Conservation (phyloP, 2,888 invertebrate genomes). For the Morpho achilles region DNA sequence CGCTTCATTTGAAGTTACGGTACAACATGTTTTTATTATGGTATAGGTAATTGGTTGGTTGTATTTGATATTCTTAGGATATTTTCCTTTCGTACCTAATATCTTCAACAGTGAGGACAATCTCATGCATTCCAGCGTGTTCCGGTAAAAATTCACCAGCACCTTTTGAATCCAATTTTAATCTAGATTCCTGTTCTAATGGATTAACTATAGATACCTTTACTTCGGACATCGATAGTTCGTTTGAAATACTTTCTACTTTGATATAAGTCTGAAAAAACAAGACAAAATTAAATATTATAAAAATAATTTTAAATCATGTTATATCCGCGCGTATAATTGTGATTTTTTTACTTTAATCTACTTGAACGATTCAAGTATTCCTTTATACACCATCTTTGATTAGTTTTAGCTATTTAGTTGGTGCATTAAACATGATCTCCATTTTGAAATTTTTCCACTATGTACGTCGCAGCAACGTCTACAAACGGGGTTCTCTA, state of each 20-base stretch:
- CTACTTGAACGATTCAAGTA: too few relatives aligned
- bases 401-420: too few relatives aligned
- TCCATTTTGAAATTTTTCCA: too few relatives aligned
- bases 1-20: neutral
- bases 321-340: too few relatives aligned
- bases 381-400: too few relatives aligned
- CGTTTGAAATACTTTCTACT: slow-evolving; percentile 84
- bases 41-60: too few relatives aligned
- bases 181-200: slow-evolving; percentile 81
- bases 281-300: neutral
- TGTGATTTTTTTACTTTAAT: too few relatives aligned
- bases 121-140: slow-evolving; percentile 95
- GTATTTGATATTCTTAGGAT: too few relatives aligned
- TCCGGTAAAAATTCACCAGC: slow-evolving; percentile 92
- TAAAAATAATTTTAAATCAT: neutral
- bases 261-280: slow-evolving; percentile 85
- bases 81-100: slow-evolving; percentile 7
- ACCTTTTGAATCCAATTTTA: slow-evolving; percentile 84
- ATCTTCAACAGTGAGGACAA: slow-evolving; percentile 82
- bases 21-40: neutral
- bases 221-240: slow-evolving; percentile 85
- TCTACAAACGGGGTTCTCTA: neutral
- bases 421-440: too few relatives aligned
- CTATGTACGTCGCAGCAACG: too few relatives aligned
- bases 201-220: slow-evolving; percentile 89